Conservation (phyloP, 2,888 invertebrate genomes). For the Phyllotreta striolata region DNA sequence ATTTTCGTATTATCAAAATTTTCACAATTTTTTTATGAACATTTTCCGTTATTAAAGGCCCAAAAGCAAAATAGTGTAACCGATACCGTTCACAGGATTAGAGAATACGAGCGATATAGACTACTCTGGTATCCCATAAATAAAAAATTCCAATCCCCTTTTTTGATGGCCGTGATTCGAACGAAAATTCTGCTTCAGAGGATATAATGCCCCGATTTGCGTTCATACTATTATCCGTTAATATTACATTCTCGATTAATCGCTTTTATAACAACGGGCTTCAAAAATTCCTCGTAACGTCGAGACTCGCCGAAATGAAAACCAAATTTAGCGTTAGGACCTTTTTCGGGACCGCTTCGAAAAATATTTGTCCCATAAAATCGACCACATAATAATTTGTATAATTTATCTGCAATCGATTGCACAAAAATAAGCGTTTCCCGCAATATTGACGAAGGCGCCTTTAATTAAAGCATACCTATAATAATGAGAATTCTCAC, state of each 20-base stretch:
- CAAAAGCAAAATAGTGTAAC: constrained; percentile 6
- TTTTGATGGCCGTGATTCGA: constrained; percentile 31
- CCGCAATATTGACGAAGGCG: too few species aligned
- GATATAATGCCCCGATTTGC: constrained; percentile 31
- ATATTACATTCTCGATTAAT: constrained; percentile 34
- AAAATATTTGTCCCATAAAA: constrained; percentile 2
- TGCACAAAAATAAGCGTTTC: too few species aligned
- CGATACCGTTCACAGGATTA: not conserved
- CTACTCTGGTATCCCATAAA: constrained; percentile 21
- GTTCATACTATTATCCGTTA: constrained; percentile 32
- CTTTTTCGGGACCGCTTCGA: constrained; percentile 5
- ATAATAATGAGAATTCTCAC: constrained; percentile 2
- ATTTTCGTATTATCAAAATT: too few species aligned
- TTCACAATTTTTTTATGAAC: constrained; percentile 12
- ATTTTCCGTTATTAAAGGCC: constrained; percentile 4
- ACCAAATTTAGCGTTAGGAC: constrained; percentile 12
- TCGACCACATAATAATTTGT: not conserved
- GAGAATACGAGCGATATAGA: constrained; percentile 27
- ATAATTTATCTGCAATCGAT: too few species aligned
- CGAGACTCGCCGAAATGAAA: constrained; percentile 16
- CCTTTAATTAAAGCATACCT: too few species aligned
- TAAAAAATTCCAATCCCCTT: constrained; percentile 32
- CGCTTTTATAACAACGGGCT: constrained; percentile 29
- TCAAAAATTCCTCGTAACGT: constrained; percentile 16
- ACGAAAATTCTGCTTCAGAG: constrained; percentile 34